phyloP scores from a whole-genome alignment of 2,113 vertebrate species.

The Alouatta palliata region DNA sequence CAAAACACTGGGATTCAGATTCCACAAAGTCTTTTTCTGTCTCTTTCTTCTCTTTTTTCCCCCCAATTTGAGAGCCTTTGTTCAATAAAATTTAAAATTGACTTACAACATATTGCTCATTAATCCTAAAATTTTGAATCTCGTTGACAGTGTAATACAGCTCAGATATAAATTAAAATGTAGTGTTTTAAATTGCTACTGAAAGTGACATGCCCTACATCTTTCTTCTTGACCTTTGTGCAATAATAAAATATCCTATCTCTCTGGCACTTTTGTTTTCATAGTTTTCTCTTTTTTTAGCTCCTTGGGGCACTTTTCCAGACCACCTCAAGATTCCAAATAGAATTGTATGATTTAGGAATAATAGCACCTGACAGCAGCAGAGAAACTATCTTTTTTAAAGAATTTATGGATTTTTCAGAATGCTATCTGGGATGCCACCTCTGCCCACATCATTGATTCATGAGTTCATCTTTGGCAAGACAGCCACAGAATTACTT shows the following conservation, averaged over 20 bases:
- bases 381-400: conserved; percentile 61
- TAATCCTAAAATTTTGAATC: conserved; percentile 1
- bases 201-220: conserved; percentile 25
- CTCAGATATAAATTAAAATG: conserved; percentile 40
- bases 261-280: conserved; percentile 49
- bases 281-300: conserved; percentile 50
- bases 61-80: not conserved
- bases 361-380: conserved; percentile 64
- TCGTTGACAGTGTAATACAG: not conserved
- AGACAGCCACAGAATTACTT: conserved; percentile 83
- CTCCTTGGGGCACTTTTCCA: conserved; percentile 47
- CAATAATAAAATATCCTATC: conserved; percentile 66
- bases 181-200: conserved; percentile 35
- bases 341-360: conserved; percentile 70
- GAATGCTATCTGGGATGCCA: conserved; percentile 72
- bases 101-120: conserved; percentile 2
- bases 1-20: not conserved
- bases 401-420: conserved; percentile 80
- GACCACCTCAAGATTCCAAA: conserved; percentile 66
- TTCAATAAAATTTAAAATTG: not conserved
- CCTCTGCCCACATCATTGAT: conserved; percentile 79
- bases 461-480: conserved; percentile 81
- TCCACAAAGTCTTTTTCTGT: not conserved
- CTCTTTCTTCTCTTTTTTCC: not conserved
- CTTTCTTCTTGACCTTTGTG: conserved; percentile 58